Conservation (phyloP, 2,797 vertebrate species). For the Chromobotia macracanthus region DNA sequence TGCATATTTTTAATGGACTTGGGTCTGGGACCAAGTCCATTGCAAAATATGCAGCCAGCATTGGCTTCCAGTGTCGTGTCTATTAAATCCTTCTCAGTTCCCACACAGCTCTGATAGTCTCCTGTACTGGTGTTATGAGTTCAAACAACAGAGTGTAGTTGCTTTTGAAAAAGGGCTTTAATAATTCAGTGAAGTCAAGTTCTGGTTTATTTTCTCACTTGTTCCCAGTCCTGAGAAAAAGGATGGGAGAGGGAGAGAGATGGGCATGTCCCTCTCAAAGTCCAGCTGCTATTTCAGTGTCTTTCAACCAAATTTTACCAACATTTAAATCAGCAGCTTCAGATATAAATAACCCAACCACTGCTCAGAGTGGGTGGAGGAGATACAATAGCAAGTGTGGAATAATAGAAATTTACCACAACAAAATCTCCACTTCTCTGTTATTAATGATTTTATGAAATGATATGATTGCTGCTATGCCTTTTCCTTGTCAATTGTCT, state of each 20-base stretch:
- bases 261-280: constrained; percentile 39
- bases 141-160: constrained; percentile 73
- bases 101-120: constrained; percentile 63
- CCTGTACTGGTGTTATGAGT: constrained; percentile 64
- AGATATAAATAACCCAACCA: constrained; percentile 79
- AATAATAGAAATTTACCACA: constrained; percentile 28
- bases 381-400: constrained; percentile 71
- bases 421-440: not conserved
- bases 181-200: constrained; percentile 80
- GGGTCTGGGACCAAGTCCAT: too few species aligned
- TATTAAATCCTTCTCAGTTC: constrained; percentile 23
- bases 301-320: constrained; percentile 75
- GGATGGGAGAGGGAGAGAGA: constrained; percentile 55
- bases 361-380: constrained; percentile 65
- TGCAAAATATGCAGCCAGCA: not conserved
- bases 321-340: constrained; percentile 72
- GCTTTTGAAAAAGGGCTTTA: constrained; percentile 74
- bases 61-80: not conserved
- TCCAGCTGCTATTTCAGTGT: constrained; percentile 51
- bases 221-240: constrained; percentile 62
- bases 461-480: not conserved
- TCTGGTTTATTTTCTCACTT: constrained; percentile 73
- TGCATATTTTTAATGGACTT: too few species aligned
- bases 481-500: not conserved
- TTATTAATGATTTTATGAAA: not conserved